Evolutionary conservation across 2,888 invertebrate species (phyloP).

Genomic region (Acrobasis suavella): DNA sequence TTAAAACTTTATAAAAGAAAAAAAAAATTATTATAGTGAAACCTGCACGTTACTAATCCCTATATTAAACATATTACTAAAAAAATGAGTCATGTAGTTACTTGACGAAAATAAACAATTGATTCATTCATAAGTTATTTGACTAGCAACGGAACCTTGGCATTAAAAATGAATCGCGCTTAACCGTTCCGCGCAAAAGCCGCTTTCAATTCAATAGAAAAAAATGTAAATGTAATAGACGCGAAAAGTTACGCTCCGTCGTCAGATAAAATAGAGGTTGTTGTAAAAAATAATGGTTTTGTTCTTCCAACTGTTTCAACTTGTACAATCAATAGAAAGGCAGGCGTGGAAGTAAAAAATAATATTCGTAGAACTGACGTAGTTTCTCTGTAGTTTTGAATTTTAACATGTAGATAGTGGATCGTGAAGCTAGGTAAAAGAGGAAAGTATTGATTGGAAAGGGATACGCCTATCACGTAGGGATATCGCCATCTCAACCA

Average conservation of each 20-base stretch:
- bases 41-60: too few species aligned
- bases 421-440: too few species aligned
- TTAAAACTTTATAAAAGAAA: too few species aligned
- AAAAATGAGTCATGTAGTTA: too few species aligned
- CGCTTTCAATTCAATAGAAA: constrained; percentile 33
- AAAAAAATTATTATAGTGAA: too few species aligned
- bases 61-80: too few species aligned
- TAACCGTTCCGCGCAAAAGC: constrained; percentile 20
- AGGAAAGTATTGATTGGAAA: too few species aligned
- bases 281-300: constrained; percentile 33
- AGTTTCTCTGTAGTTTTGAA: neutral
- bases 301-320: constrained; percentile 17
- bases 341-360: neutral
- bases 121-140: constrained; percentile 6
- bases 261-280: constrained; percentile 32
- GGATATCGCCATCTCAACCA: too few species aligned
- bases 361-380: neutral
- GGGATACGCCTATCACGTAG: too few species aligned
- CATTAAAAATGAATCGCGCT: neutral
- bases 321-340: constrained; percentile 1
- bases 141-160: neutral
- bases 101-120: too few species aligned
- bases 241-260: constrained; percentile 31
- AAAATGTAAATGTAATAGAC: constrained; percentile 35
- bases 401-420: too few species aligned